Conservation (phyloP, 2,113 vertebrate genomes). For the Dunckerocampus dactyliophorus region DNA sequence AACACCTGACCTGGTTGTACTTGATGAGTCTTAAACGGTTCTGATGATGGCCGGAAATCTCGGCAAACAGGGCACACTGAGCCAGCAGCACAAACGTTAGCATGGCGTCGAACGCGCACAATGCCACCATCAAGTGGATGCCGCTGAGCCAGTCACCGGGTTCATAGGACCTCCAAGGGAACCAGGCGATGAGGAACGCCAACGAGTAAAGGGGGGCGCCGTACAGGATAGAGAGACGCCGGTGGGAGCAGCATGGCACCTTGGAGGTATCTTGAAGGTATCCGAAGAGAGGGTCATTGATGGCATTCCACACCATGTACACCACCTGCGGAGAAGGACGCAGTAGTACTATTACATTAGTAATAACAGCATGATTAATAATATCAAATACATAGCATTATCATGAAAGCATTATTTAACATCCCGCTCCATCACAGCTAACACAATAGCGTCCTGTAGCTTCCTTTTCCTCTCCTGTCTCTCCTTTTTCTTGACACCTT, state of each 20-base stretch:
- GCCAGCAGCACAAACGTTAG: slow-evolving; percentile 84
- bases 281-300: slow-evolving; percentile 85
- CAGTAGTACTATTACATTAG: background rate
- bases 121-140: slow-evolving; percentile 75
- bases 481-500: too few species aligned
- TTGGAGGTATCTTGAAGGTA: slow-evolving; percentile 82
- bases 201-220: slow-evolving; percentile 77
- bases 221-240: slow-evolving; percentile 75
- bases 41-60: slow-evolving; percentile 76
- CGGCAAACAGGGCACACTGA: slow-evolving; percentile 81
- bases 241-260: slow-evolving; percentile 67
- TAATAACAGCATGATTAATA: too few species aligned
- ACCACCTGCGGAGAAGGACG: slow-evolving; percentile 68
- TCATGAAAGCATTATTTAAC: too few species aligned
- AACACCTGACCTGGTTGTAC: slow-evolving; percentile 73
- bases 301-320: slow-evolving; percentile 87
- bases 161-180: slow-evolving; percentile 81
- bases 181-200: slow-evolving; percentile 88
- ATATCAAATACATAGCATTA: too few species aligned
- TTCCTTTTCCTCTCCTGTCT: too few species aligned
- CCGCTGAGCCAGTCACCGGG: slow-evolving; percentile 83
- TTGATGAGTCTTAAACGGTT: slow-evolving; percentile 76
- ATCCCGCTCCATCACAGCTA: too few species aligned
- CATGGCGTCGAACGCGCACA: slow-evolving; percentile 80
- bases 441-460: too few species aligned